Conservation (phyloP, 2,797 vertebrate genomes). For the Pogoniulus pusillus region DNA sequence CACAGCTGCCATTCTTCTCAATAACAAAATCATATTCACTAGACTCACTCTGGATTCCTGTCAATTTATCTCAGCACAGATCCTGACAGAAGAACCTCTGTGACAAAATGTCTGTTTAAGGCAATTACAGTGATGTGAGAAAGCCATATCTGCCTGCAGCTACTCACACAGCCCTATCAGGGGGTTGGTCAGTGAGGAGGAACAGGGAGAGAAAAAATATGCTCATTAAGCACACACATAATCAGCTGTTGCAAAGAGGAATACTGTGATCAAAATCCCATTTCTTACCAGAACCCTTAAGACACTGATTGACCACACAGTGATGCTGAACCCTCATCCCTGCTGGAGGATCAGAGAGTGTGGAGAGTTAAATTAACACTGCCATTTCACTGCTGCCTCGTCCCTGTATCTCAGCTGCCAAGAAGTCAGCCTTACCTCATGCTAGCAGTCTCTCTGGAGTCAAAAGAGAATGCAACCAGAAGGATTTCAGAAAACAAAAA, state of each 20-base stretch:
- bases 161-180: neutral
- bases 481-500: neutral
- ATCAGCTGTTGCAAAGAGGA: neutral
- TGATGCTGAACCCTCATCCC: neutral
- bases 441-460: neutral
- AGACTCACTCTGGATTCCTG: neutral
- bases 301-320: neutral
- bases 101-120: neutral
- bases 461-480: neutral
- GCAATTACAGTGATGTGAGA: neutral
- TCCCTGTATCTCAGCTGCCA: neutral
- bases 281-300: neutral
- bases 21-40: constrained; percentile 5
- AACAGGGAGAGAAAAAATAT: neutral
- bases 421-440: neutral
- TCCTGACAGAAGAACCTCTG: neutral
- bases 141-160: neutral
- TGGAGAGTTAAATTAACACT: neutral
- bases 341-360: neutral
- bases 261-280: neutral
- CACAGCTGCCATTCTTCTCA: neutral
- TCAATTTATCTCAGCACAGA: neutral
- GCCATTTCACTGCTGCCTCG: neutral
- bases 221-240: neutral
- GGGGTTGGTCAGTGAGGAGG: neutral